Evolutionary conservation across 2,888 invertebrate species (phyloP).

Genomic region (Autographa gamma): DNA sequence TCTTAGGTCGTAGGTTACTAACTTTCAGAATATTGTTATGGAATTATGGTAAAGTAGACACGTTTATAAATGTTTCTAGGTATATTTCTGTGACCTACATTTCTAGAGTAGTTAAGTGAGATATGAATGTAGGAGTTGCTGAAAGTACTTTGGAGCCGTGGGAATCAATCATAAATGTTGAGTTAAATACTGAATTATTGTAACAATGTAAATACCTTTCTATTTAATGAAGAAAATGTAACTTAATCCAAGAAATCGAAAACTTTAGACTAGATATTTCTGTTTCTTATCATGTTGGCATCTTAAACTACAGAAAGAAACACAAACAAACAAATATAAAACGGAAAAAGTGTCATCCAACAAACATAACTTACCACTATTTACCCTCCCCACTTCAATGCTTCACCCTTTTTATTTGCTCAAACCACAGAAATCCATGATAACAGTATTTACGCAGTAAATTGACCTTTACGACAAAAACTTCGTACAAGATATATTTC

Average conservation of each 20-base stretch:
- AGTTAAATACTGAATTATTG: too few species aligned
- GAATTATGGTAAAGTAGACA: background rate
- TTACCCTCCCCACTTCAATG: background rate
- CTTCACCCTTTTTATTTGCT: conserved; percentile 6
- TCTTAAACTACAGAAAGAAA: background rate
- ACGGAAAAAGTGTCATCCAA: background rate
- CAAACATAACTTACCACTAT: conserved; percentile 1
- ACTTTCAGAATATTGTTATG: background rate
- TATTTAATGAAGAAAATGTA: too few species aligned
- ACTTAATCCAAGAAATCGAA: too few species aligned
- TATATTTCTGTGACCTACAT: background rate
- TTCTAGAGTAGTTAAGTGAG: too few species aligned
- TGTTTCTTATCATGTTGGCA: too few species aligned
- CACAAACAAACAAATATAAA: background rate
- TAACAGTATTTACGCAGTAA: conserved; percentile 12
- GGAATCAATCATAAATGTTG: too few species aligned
- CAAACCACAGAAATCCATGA: conserved; percentile 8
- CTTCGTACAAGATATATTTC: conserved; percentile 27
- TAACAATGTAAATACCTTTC: too few species aligned
- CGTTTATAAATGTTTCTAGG: background rate
- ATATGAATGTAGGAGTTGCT: too few species aligned
- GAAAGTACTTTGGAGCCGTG: too few species aligned
- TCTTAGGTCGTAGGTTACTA: background rate
- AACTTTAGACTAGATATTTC: too few species aligned
- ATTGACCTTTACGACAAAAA: conserved; percentile 27